Base-by-base conservation (phyloP, 2,797 vertebrate species). In the Pipistrellus nathusii region DNA sequence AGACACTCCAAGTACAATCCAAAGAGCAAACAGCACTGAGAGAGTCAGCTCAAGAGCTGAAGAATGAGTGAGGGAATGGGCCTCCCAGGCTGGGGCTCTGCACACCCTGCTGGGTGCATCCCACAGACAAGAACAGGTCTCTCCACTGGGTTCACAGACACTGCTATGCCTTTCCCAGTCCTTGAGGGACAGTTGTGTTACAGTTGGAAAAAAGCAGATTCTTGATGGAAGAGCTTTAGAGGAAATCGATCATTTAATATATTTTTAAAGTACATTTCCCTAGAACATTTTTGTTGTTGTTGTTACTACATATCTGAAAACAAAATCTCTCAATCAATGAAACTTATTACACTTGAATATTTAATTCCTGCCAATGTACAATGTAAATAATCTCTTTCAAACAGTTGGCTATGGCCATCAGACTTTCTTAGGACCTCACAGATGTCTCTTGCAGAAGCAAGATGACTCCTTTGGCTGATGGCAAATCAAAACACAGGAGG, bases 311-410 rank as follows among this genome's bases (percentile, higher is more conserved):
- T 35, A 83, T 83, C 41, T 86, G 41, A 46, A 66, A 84, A 88
- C 66, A 76, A n/a, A 44, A 10, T 27, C 38, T 46, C 30, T 66
- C 59, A 69, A 51, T 55, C 44, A 85, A 23, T 86, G 83, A 69
- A 88, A 59, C 17, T 35, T 91, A 72, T 21, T 77, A 30, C 1
- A 35, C 53, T 71, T 71, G 20, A 82, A n/a, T 95, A 85, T 38
- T 94, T 92, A 87, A 72, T 90, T 81, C n/a, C 53, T 38, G 23
- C 21, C 66, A 18, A 20, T 88, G 21, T 18, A 66, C 6, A 77
- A 38, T 18, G 78, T 93, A 69, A 88, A 73, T 72, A 82, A 82
- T 87, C 17, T 84, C 41, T 93, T 81, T 21, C 44, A 93, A 69
- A 88, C 64, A 73, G 71, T 38, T 64, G 95, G 27, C 44, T 62